Evolutionary conservation across 2,888 invertebrate genomes (phyloP).

Genomic region (Tiphia femorata): DNA sequence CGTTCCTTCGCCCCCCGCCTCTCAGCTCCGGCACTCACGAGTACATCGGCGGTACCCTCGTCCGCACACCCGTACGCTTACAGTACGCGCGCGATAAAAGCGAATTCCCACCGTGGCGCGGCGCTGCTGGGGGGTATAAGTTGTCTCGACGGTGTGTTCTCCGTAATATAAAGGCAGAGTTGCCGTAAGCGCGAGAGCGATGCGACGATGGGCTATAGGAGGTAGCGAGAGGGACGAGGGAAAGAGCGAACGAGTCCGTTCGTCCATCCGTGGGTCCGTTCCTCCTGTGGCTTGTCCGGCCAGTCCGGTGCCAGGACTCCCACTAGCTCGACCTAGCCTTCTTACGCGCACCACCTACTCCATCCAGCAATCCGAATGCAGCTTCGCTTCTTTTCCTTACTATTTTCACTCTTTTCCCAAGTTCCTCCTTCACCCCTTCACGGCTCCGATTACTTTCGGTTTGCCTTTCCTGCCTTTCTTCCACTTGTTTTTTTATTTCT

Average conservation of each 20-base stretch:
- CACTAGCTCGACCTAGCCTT: conserved; percentile 45
- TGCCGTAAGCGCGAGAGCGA: too few species aligned
- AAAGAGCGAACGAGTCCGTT: too few species aligned
- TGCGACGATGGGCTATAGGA: too few species aligned
- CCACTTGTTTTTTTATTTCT: conserved; percentile 22
- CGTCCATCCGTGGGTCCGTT: conserved; percentile 19
- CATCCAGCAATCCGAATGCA: conserved; percentile 56
- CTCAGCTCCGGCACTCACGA: too few species aligned
- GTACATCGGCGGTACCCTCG: neutral
- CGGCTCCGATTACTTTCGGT: too few species aligned
- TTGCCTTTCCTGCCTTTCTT: too few species aligned
- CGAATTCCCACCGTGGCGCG: conserved; percentile 44
- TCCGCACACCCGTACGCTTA: conserved; percentile 4
- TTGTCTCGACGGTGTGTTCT: conserved; percentile 39
- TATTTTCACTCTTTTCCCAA: conserved; percentile 14
- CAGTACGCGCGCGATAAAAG: conserved; percentile 30
- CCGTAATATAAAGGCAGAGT: conserved; percentile 46
- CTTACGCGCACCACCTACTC: conserved; percentile 52
- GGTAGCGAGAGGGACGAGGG: too few species aligned
- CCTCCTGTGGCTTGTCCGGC: conserved; percentile 39
- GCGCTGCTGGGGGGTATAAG: conserved; percentile 33
- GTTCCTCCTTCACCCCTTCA: conserved; percentile 25
- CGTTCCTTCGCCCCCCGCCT: too few species aligned
- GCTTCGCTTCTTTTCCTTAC: conserved; percentile 42
- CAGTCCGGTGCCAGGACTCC: conserved; percentile 41